Base-by-base conservation (phyloP, 2,888 invertebrate species). In the Heliconius ethilla region DNA sequence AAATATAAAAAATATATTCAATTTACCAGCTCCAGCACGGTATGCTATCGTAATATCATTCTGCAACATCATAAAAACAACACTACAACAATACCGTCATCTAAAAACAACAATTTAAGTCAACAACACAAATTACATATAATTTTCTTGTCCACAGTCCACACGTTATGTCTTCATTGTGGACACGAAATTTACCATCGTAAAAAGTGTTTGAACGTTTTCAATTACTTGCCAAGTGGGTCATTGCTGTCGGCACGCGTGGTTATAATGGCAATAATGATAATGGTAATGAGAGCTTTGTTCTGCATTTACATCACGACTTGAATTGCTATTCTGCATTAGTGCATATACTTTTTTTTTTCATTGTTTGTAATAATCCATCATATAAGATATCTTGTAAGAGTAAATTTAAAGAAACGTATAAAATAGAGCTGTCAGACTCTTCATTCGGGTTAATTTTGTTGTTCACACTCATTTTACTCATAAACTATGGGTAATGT, bases 191-290 rank as follows among this genome's bases (percentile, higher is more conserved):
- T 72, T 76, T 51, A 33, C n/a, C n/a, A 67, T 70, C 55, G 33
- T 70, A 75, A 75, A 76, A 70, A 70, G 18, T 59, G 51, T 72
- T 80, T 63, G 22, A 67, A n/a, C 40, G 66, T 78, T 77, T 80
- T 75, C 76, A 72, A 75, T 78, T 67, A 40, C 59, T 25, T 67
- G 76, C 80, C 78, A 80, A 80, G 70, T 78, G 51, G 80, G 80
- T 80, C 80, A 80, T 73, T 77, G 74, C 65, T 73, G 72, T 72
- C 37, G 33, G 25, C 27, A 77, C 37, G 51, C 75, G 77, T 80
- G 75, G 15, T 59, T 25, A 76, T 76, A 78, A 80, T 80, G 55
- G 73, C 74, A 65, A 80, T 55, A 79, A 45, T 65, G 66, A 67
- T 75, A 70, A 18, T 75, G 74, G 63, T 78, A 77, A 79, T 77